Evolutionary conservation across 2,888 invertebrate species (phyloP), one percentile per base, ranked within the genome.

Genomic region (Diploptera punctata): DNA sequence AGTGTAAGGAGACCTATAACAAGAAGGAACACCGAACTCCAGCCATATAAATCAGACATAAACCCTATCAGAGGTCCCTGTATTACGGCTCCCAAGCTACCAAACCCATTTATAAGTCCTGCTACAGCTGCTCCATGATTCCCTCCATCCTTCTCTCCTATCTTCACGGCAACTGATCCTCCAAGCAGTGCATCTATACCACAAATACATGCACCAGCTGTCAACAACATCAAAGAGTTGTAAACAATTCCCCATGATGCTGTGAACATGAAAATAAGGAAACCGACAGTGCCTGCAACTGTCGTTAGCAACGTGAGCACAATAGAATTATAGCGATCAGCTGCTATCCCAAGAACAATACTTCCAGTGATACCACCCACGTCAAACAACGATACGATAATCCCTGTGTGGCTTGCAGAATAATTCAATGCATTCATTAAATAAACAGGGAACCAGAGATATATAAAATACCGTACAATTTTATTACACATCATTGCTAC

Each of bases 361-460:
- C 83, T 83, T 0, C 85, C 85, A 3, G 81, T 29, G 1, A 82
- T 82, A 19, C 84, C 85, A n/a, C 85, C 85, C 33, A 84, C 79
- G 75, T 85, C 85, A 79, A 85, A 85, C 19, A 81, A 78, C 2
- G 83, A 83, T 21, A 84, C 83, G 76, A 83, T 81, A 75, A 82
- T 75, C 3, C 85, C 85, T 21, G 84, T 83, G 75, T 80, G 78
- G 57, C 80, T 78, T 76, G 81, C 80, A 1, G 81, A 78, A 77
- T 84, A 84, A 38, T 81, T 77, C 43, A 84, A 77, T 79, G 82
- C 78, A 65, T 79, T 78, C 62, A 81, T 78, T 7, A 85, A 78
- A 76, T 82, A 84, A 79, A 85, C 80, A 2, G 84, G 85, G 29
- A 84, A 78, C 84, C 85, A 85, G 80, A 84, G 82, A 77, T 83